A percentile compares a stretch with the other conserved stretches of the same genome.
Evolutionary conservation across 2,113 vertebrate genomes (phyloP).

Genomic region (Donacobius atricapilla): DNA sequence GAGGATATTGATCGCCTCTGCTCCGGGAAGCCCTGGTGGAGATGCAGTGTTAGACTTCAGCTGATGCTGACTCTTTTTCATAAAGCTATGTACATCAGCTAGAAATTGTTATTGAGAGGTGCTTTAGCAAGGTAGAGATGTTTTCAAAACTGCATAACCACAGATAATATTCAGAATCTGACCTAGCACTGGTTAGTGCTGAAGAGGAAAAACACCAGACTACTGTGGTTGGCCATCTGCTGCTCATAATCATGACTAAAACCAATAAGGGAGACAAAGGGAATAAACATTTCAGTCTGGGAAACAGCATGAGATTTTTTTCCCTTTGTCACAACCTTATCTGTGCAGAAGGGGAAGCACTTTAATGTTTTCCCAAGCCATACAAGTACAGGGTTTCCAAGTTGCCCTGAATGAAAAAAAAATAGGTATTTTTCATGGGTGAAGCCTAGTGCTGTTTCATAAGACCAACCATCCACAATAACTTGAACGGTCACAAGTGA

Average conservation of each 20-base stretch:
- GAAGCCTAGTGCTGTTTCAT: neutral
- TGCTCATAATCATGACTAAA: neutral
- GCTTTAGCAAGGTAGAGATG: neutral
- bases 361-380: neutral
- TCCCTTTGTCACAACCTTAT: neutral
- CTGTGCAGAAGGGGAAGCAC: neutral
- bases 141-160: neutral
- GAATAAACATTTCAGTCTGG: neutral
- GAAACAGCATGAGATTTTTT: neutral
- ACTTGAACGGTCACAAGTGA: neutral
- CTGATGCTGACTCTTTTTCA: slow-evolving; percentile 28
- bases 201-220: neutral
- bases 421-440: neutral
- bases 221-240: neutral
- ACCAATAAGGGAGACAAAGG: neutral
- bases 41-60: slow-evolving; percentile 3
- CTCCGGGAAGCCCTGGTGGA: slow-evolving; percentile 5
- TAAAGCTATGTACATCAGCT: slow-evolving; percentile 27
- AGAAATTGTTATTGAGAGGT: slow-evolving; percentile 46
- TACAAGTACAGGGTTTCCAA: neutral
- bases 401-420: neutral
- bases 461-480: neutral
- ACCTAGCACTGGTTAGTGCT: neutral
- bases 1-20: slow-evolving; percentile 10
- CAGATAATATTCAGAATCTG: neutral